phyloP scores from a whole-genome alignment of 1,140 invertebrate species.

The Mya arenaria region DNA sequence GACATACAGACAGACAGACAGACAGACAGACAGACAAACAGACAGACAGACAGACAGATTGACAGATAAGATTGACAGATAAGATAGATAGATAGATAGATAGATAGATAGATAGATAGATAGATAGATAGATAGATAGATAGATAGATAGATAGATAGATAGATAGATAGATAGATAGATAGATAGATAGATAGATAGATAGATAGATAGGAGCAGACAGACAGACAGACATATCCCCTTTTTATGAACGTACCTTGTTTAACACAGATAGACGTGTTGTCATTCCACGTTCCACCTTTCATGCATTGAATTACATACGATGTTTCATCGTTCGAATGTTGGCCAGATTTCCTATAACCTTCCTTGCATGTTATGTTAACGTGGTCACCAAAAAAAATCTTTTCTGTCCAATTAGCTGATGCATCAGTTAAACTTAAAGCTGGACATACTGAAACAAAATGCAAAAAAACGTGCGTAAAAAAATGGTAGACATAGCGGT shows the following conservation, averaged over 20 bases:
- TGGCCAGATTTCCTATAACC: too few relatives aligned
- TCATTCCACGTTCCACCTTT: not conserved
- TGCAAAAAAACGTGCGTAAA: too few relatives aligned
- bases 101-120: not conserved
- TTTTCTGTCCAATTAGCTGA: too few relatives aligned
- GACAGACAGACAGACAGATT: constrained; percentile 18
- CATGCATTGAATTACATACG: too few relatives aligned
- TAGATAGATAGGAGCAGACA: not conserved
- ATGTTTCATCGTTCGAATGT: too few relatives aligned
- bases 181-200: not conserved
- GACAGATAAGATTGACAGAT: too few relatives aligned
- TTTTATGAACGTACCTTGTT: not conserved
- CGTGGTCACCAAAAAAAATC: too few relatives aligned
- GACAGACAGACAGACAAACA: constrained; percentile 22
- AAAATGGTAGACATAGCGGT: too few relatives aligned
- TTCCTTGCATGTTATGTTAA: too few relatives aligned
- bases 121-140: not conserved
- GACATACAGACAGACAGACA: constrained; percentile 21
- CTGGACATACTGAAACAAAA: too few relatives aligned
- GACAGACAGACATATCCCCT: not conserved
- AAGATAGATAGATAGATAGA: not conserved
- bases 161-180: not conserved
- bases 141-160: not conserved
- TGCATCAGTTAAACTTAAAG: too few relatives aligned
- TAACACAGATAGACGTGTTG: not conserved